Evolutionary conservation across 2,113 vertebrate species (phyloP).

Genomic region (Hepsetus odoe): DNA sequence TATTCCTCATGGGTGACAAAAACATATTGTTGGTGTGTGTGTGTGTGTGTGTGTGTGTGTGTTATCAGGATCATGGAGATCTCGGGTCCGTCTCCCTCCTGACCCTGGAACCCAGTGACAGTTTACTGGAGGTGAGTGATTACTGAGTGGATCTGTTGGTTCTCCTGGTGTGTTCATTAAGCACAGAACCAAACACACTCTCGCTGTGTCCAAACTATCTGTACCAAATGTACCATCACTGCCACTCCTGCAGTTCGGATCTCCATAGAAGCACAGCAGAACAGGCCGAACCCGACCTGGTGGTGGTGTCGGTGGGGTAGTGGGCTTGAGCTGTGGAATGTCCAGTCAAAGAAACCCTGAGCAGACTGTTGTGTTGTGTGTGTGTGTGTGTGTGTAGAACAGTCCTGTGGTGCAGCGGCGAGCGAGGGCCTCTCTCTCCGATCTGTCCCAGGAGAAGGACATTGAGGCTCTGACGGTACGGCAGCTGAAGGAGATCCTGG

Average conservation of each 20-base stretch:
- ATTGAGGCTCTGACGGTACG: conserved; percentile 91
- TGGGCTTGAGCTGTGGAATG: too few species aligned
- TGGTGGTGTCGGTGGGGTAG: too few species aligned
- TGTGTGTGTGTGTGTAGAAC: conserved; percentile 68
- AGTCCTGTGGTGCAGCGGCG: conserved; percentile 83
- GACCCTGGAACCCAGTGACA: conserved; percentile 80
- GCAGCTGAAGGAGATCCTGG: conserved; percentile 96
- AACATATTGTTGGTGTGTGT: conserved; percentile 9
- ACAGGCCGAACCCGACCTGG: too few species aligned
- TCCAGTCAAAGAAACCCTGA: too few species aligned
- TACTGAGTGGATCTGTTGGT: too few species aligned
- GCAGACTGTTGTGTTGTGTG: conserved; percentile 7
- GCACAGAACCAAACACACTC: too few species aligned
- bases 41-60: background rate
- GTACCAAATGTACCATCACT: too few species aligned
- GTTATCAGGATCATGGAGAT: conserved; percentile 81
- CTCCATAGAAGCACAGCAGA: too few species aligned
- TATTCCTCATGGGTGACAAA: background rate
- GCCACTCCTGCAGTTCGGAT: too few species aligned
- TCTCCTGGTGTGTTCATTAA: too few species aligned
- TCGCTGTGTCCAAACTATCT: too few species aligned
- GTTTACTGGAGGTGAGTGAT: conserved; percentile 77
- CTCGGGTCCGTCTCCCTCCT: conserved; percentile 72
- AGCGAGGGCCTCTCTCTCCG: conserved; percentile 88
- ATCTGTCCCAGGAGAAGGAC: conserved; percentile 87